Evolutionary conservation across 2,888 invertebrate genomes (phyloP).

Genomic region (Drosophila falleni): DNA sequence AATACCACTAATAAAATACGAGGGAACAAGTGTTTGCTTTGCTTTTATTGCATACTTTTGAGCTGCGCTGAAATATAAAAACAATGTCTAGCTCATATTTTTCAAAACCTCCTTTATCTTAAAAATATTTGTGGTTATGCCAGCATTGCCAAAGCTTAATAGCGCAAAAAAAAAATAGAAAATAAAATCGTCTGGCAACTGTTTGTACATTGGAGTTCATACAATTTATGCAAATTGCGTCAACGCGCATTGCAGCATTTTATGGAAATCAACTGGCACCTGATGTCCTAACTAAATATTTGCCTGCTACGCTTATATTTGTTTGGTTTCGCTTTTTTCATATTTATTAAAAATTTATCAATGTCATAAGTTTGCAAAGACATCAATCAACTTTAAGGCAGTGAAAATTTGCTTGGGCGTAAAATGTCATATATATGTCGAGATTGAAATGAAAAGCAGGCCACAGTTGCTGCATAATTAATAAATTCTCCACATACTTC

Average conservation of each 20-base stretch:
- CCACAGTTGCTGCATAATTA: conserved; percentile 1
- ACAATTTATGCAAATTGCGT: conserved; percentile 50
- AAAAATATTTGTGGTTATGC: conserved; percentile 1
- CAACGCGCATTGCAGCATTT: conserved; percentile 66
- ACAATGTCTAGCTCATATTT: conserved; percentile 8
- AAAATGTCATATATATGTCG: conserved; percentile 14
- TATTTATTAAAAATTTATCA: conserved; percentile 80
- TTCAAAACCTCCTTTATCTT: not conserved
- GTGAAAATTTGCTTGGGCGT: conserved; percentile 22
- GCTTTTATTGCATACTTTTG: conserved; percentile 17
- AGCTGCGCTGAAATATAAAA: conserved; percentile 5
- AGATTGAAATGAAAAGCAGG: not conserved
- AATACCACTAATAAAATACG: not conserved
- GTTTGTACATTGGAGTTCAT: conserved; percentile 32
- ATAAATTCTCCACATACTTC: not conserved
- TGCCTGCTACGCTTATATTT: conserved; percentile 6
- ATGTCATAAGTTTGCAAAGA: conserved; percentile 67
- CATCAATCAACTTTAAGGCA: conserved; percentile 52
- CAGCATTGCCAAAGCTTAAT: conserved; percentile 2
- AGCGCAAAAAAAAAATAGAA: not conserved
- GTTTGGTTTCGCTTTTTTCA: conserved; percentile 17
- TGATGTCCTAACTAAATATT: conserved; percentile 58
- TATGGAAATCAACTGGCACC: conserved; percentile 72
- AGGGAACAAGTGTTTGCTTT: not conserved
- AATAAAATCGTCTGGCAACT: conserved; percentile 20